Evolutionary conservation across 1,140 invertebrate genomes (phyloP), one percentile per base, ranked within the genome.

Genomic region (Charaxes varanes): DNA sequence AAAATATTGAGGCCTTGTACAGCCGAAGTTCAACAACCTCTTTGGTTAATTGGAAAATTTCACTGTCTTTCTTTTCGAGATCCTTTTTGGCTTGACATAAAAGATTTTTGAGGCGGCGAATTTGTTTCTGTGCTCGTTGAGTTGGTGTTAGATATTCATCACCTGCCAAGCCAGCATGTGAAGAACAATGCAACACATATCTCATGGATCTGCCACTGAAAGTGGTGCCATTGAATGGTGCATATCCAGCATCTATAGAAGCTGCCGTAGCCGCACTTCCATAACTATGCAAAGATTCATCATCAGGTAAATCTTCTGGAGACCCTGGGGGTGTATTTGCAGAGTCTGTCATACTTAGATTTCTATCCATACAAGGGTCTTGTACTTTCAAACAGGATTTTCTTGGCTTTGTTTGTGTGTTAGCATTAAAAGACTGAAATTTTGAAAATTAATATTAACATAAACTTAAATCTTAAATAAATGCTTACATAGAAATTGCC

Each of bases 91-190:
- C 91, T 56, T 92, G 89, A 45, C 86, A 86, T 27, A 95, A 77
- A 4, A 93, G 74, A 34, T 86, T 85, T 87, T 94, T 89, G 4
- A 91, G 82, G 33, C 90, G 89, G 28, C 91, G 87, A 10, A 96
- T 90, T 77, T 94, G 92, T 51, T 89, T 86, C 56, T 93, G 90
- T 4, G 93, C 92, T 47, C 93, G 84, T 66, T 96, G 94, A 1
- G 94, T 95, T 2, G 94, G 94, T 21, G 94, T 95, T 13, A 95
- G 84, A 72, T 95, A 95, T 59, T 94, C 92, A 28, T 93, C 90
- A 5, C 88, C 89, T 34, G 89, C 87, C 18, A 90, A 86, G 0
- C 88, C 89, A n/a, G 89, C 88, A 70, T 92, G 89, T 49, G 91
- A 89, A 6, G 91, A 91, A 66, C 93, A 95, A 70, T 95, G 93